phyloP scores from a whole-genome alignment of 2,888 invertebrate species.

The Drosophila anomalata region DNA sequence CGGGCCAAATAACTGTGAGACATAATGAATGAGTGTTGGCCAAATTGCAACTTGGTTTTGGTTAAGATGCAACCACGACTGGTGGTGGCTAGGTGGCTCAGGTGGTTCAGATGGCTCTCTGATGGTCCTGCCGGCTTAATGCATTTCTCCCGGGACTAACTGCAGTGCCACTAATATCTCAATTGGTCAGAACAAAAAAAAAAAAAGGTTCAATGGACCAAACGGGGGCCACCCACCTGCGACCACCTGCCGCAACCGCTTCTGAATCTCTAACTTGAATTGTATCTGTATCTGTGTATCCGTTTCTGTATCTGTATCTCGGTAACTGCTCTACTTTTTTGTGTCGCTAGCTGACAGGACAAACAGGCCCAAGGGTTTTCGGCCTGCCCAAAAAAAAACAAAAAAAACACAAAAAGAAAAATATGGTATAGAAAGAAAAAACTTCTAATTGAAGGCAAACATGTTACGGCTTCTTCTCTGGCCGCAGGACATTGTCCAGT shows the following conservation, averaged over 20 bases:
- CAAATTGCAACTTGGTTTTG: conserved; percentile 58
- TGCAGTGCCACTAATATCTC: conserved; percentile 67
- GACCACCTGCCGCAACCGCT: conserved; percentile 5
- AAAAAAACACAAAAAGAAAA: not conserved
- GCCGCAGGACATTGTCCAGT: conserved; percentile 7
- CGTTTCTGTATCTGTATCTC: not conserved
- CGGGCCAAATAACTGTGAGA: conserved; percentile 51
- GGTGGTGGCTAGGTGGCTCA: conserved; percentile 2
- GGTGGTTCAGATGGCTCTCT: not conserved
- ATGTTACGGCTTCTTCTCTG: conserved; percentile 32
- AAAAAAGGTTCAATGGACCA: conserved; percentile 63
- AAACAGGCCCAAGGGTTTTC: conserved; percentile 35
- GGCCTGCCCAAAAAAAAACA: conserved; percentile 14
- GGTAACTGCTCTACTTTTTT: conserved; percentile 53
- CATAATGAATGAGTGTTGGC: conserved; percentile 78
- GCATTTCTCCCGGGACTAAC: not conserved
- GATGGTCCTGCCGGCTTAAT: conserved; percentile 3
- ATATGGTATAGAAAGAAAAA: conserved; percentile 16
- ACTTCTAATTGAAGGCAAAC: conserved; percentile 78
- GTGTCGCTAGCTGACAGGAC: conserved; percentile 46
- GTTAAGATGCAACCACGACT: not conserved
- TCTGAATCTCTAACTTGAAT: not conserved
- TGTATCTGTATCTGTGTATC: not conserved
- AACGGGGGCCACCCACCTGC: conserved; percentile 58
- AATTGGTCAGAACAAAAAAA: conserved; percentile 51